Conservation (phyloP, 2,888 invertebrate genomes). For the Apocheima hispidaria region DNA sequence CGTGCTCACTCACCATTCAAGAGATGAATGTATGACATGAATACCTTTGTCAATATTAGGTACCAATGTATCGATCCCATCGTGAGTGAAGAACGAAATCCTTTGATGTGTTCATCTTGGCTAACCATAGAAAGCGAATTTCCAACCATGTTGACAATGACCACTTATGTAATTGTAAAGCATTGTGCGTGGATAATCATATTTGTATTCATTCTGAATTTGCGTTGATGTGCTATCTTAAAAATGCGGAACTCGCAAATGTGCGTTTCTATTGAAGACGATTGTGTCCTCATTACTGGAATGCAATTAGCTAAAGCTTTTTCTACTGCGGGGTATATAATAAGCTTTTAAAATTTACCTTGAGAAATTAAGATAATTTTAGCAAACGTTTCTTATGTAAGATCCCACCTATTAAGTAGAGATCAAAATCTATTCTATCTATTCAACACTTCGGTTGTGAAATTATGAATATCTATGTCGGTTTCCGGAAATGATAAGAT, state of each 20-base stretch:
- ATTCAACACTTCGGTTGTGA: slow-evolving; percentile 2
- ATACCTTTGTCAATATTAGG: slow-evolving; percentile 53
- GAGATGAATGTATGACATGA: slow-evolving; percentile 52
- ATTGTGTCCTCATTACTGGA: slow-evolving; percentile 6
- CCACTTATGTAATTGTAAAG: slow-evolving; percentile 68
- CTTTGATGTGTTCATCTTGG: slow-evolving; percentile 61
- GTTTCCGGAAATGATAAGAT: slow-evolving; percentile 13
- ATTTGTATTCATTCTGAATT: slow-evolving; percentile 51
- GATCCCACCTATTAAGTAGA: not conserved
- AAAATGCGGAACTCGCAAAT: slow-evolving; percentile 32
- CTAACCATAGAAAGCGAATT: slow-evolving; percentile 69
- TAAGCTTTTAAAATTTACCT: slow-evolving; percentile 1
- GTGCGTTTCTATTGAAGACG: slow-evolving; percentile 9
- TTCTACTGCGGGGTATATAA: not conserved
- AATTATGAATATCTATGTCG: slow-evolving; percentile 1
- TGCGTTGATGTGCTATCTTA: slow-evolving; percentile 34
- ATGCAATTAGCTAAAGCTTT: slow-evolving; percentile 12
- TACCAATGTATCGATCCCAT: slow-evolving; percentile 52
- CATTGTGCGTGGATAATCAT: slow-evolving; percentile 63
- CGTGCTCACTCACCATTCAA: slow-evolving; percentile 50
- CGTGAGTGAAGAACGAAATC: slow-evolving; percentile 54
- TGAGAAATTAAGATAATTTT: not conserved
- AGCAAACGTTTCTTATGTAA: slow-evolving; percentile 1
- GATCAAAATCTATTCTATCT: not conserved
- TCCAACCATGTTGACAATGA: slow-evolving; percentile 69